Conservation (phyloP, 2,113 vertebrate genomes). For the Naja naja region DNA sequence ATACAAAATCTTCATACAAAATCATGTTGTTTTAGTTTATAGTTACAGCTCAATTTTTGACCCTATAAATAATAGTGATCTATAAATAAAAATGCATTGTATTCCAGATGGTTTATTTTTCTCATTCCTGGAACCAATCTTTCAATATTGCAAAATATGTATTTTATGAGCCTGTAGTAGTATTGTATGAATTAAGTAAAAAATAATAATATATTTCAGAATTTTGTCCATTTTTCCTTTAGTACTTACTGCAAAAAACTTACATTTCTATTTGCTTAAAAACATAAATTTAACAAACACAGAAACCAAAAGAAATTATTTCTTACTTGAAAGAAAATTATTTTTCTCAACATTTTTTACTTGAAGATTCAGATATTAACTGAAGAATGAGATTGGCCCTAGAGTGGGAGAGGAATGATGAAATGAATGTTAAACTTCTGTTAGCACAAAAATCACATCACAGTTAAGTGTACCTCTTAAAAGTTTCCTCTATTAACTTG, state of each 20-base stretch:
- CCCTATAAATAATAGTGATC: conserved; percentile 35
- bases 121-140: conserved; percentile 54
- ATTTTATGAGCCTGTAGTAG: conserved; percentile 55
- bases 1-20: conserved; percentile 50
- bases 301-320: conserved; percentile 10
- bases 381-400: conserved; percentile 54
- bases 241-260: conserved; percentile 13
- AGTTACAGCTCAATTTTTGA: conserved; percentile 40
- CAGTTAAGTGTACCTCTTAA: conserved; percentile 62
- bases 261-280: conserved; percentile 45
- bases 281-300: conserved; percentile 23
- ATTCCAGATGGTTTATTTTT: conserved; percentile 33
- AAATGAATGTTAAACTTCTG: conserved; percentile 57
- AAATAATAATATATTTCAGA: conserved; percentile 8
- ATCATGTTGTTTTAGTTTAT: conserved; percentile 35
- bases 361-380: conserved; percentile 50
- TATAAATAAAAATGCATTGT: conserved; percentile 47
- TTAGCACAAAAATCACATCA: conserved; percentile 60
- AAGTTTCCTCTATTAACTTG: conserved; percentile 62
- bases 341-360: conserved; percentile 27
- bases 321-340: neutral
- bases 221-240: conserved; percentile 29
- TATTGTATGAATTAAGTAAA: conserved; percentile 51
- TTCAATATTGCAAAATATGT: conserved; percentile 40
- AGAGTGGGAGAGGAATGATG: conserved; percentile 33